Conservation (phyloP, 2,113 vertebrate genomes). For the Vombatus ursinus region DNA sequence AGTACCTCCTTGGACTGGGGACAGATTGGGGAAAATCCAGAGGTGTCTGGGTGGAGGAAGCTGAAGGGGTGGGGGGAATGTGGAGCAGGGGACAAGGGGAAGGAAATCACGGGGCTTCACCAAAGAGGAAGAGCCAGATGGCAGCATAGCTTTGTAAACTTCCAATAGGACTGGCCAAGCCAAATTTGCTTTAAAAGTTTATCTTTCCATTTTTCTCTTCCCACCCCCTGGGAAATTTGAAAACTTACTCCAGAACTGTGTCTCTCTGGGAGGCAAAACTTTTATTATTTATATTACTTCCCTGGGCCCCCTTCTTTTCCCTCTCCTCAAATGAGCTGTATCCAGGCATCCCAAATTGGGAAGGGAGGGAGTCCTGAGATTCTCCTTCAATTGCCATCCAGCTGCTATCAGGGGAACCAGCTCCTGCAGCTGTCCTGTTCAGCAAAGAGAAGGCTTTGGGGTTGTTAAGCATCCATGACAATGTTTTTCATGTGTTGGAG, state of each 20-base stretch:
- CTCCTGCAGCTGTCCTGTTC: neutral
- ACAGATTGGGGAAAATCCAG: neutral
- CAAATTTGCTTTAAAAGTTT: neutral
- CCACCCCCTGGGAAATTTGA: conserved; percentile 52
- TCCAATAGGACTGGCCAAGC: neutral
- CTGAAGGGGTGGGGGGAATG: neutral
- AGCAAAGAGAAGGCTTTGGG: neutral
- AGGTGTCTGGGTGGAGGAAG: neutral
- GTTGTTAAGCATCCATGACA: neutral
- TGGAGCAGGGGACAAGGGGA: neutral
- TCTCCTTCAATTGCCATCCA: neutral
- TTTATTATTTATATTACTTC: conserved; percentile 49
- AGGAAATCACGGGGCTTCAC: neutral
- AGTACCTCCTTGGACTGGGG: neutral
- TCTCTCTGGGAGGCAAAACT: conserved; percentile 40
- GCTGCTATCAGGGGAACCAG: neutral
- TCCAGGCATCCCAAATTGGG: neutral
- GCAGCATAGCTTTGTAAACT: neutral
- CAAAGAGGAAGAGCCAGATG: fast-evolving
- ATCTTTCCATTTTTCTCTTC: conserved; percentile 46
- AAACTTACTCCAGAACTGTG: conserved; percentile 44
- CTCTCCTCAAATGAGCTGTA: conserved; percentile 20
- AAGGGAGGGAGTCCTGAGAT: conserved; percentile 41
- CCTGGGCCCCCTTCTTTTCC: conserved; percentile 49
- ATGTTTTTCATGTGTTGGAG: neutral